Evolutionary conservation across 2,797 vertebrate species (phyloP), one percentile per base, ranked within the genome.

Genomic region (Amphiprion clarkii): DNA sequence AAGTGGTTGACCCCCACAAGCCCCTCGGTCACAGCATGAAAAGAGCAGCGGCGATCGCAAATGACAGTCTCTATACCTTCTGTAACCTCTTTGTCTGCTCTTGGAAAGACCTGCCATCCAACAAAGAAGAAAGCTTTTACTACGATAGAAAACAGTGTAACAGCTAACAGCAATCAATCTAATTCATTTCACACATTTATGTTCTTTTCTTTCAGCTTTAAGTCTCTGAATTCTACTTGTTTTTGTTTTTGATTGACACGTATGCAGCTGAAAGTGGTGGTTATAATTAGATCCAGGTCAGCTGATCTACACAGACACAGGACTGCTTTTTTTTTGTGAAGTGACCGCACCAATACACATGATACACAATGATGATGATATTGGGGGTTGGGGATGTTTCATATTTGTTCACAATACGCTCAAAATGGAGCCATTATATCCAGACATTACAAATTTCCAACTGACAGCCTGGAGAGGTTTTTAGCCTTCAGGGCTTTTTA

Each of bases 281-380:
- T 63, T 78, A 33, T 62, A 29, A 88, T 91, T 84, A 87, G 59
- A 84, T 89, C 72, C 88, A 88, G 90, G 91, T 92, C 91, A 93
- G 21, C 68, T 87, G 86, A 78, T 79, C 66, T 71, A 80, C 76
- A 86, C 81, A 88, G 53, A 79, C 69, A 71, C 67, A 65, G 61
- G 52, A 67, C 67, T 82, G 79, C 84, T 83, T 78, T 80, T 88
- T 89, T 88, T 68, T 56, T 63, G 62, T 78, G 75, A 74, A 83
- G 36, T 56, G 68, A 75, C 61, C 29, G 78, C 58, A 78, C 65
- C 69, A 55, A 48, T 72, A 67, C 81, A 57, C 79, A 80, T 25
- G 49, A 76, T n/a, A 62, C 60, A 77, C 81, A 64, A 52, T 58
- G n/a, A 67, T 72, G 65, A 58, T 73, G 54, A 58, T 42, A 44